These are phyloP conservation scores for Myoxocephalus aenaeus DNA, from an alignment of 2,797 vertebrate genomes.

Conservation along the genomic window DNA sequence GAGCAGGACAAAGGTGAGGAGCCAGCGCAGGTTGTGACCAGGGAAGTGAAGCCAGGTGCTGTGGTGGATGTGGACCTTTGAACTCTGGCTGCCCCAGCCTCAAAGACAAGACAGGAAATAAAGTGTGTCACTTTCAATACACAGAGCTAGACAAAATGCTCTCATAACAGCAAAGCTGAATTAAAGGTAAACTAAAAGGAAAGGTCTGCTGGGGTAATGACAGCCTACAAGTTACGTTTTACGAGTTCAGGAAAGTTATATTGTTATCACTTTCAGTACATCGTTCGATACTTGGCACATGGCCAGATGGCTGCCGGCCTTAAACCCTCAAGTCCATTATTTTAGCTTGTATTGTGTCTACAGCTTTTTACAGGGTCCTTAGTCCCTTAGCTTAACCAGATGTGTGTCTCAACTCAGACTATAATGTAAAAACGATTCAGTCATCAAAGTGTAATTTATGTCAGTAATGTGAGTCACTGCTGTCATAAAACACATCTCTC, in stretches of 20 bases:
- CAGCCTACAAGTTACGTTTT: slow-evolving; percentile 1
- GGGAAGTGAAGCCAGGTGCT: slow-evolving; percentile 99
- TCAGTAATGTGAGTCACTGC: background rate
- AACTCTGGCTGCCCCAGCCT: slow-evolving; percentile 99
- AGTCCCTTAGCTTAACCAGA: background rate
- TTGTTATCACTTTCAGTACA: slow-evolving; percentile 24
- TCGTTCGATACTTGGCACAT: slow-evolving; percentile 21
- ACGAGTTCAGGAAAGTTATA: slow-evolving; percentile 1
- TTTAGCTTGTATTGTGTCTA: background rate
- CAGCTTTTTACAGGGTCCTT: background rate
- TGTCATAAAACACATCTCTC: slow-evolving; percentile 33
- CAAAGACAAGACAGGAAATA: slow-evolving; percentile 37
- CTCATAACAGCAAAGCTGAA: background rate
- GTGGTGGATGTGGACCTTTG: slow-evolving; percentile 99
- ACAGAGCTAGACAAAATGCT: background rate
- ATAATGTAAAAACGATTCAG: background rate
- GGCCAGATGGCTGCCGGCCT: slow-evolving; percentile 14
- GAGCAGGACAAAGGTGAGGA: slow-evolving; percentile 96
- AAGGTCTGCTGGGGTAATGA: background rate
- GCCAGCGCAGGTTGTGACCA: slow-evolving; percentile 97
- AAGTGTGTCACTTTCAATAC: too few species aligned
- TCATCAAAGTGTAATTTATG: slow-evolving; percentile 35
- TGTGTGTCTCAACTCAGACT: slow-evolving; percentile 2
- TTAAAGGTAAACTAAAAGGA: background rate
- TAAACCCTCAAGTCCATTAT: slow-evolving; percentile 10